These are phyloP conservation scores for Lagodon rhomboides DNA, from an alignment of 2,797 vertebrate genomes.

Conservation along the genomic window DNA sequence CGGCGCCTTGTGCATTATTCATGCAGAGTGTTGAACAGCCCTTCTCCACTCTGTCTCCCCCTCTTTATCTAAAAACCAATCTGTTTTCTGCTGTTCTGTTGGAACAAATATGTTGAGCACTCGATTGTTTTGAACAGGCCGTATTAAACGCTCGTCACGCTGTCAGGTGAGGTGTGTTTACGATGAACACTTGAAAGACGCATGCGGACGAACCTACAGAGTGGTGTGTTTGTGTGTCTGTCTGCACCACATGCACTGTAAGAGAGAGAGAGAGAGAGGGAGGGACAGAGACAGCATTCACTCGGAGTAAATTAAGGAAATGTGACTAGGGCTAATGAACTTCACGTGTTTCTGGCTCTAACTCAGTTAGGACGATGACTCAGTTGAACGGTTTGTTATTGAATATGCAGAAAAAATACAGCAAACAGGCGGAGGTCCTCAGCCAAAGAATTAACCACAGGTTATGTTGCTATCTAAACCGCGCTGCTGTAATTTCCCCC, in stretches of 20 bases:
- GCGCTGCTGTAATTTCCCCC: background rate
- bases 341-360: slow-evolving; percentile 63
- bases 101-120: slow-evolving; percentile 41
- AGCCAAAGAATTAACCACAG: background rate
- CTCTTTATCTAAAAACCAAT: slow-evolving; percentile 41
- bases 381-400: slow-evolving; percentile 20
- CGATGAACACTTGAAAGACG: background rate
- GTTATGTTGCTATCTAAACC: background rate
- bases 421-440: background rate
- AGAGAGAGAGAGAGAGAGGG: slow-evolving; percentile 15
- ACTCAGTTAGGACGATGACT: slow-evolving; percentile 59
- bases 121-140: slow-evolving; percentile 16
- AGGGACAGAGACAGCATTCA: slow-evolving; percentile 60
- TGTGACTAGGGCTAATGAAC: slow-evolving; percentile 59
- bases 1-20: slow-evolving; percentile 67
- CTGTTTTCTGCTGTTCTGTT: slow-evolving; percentile 33
- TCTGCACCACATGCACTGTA: background rate
- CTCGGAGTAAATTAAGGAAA: slow-evolving; percentile 60
- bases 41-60: slow-evolving; percentile 20
- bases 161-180: background rate
- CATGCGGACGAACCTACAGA: background rate
- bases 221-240: background rate
- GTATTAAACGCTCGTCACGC: slow-evolving; percentile 29
- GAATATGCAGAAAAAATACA: slow-evolving; percentile 22
- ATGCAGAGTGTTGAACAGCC: slow-evolving; percentile 54